phyloP scores from a whole-genome alignment of 2,888 invertebrate species.

The Nomada flava region DNA sequence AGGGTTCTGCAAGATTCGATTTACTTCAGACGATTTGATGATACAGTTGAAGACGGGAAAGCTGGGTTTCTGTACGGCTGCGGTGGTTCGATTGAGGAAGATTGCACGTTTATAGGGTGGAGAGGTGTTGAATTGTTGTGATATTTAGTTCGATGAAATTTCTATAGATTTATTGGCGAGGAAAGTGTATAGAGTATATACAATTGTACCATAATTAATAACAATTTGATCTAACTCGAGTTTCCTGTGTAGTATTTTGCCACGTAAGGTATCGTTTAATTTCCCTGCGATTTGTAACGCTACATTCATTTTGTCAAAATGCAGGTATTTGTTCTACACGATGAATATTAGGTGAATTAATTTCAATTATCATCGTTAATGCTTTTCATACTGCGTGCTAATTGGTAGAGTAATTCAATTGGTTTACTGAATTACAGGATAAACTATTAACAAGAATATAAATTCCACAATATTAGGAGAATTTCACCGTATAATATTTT shows the following conservation, averaged over 20 bases:
- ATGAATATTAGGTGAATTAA: background rate
- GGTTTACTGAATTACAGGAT: background rate
- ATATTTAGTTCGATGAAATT: background rate
- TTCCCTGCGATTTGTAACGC: background rate
- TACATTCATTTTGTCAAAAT: background rate
- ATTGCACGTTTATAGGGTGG: background rate
- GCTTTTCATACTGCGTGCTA: background rate
- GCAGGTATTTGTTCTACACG: background rate
- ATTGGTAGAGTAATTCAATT: background rate
- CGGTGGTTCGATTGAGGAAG: too few relatives aligned
- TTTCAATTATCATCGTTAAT: background rate
- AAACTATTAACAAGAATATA: background rate
- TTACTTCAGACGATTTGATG: too few relatives aligned
- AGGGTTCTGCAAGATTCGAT: background rate
- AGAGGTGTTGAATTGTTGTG: background rate
- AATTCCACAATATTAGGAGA: too few relatives aligned
- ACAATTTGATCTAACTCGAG: background rate
- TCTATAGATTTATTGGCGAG: background rate
- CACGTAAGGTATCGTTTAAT: background rate
- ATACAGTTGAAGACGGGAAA: too few relatives aligned
- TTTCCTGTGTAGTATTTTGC: background rate
- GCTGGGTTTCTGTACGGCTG: too few relatives aligned
- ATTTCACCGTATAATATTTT: background rate
- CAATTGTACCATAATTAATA: slow-evolving; percentile 12
- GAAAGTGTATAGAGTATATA: too few relatives aligned